Percentiles rank a stretch among this genome's conserved stretches.
These are phyloP conservation scores for Cyclopterus lumpus DNA, from an alignment of 2,797 vertebrate species.

Conservation along the genomic window DNA sequence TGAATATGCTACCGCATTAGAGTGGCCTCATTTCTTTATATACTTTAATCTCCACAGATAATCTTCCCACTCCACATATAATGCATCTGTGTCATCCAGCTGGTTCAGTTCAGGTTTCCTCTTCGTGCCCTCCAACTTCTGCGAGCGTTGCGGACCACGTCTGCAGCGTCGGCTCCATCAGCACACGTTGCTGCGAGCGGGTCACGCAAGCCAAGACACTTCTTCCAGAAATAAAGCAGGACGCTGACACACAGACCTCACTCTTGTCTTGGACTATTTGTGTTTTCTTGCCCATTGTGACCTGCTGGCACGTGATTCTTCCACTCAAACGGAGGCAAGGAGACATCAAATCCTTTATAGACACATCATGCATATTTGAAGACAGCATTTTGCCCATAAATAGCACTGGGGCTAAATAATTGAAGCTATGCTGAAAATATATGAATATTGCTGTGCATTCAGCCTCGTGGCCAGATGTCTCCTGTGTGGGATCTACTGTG, in stretches of 20 bases:
- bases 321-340: constrained; percentile 59
- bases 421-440: constrained; percentile 73
- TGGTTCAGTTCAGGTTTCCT: constrained; percentile 12
- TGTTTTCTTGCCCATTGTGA: constrained; percentile 39
- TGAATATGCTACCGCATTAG: constrained; percentile 21
- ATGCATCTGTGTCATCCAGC: constrained; percentile 13
- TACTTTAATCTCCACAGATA: constrained; percentile 20
- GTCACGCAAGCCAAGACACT: constrained; percentile 48
- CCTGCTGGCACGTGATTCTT: constrained; percentile 48
- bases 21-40: constrained; percentile 18
- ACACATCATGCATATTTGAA: constrained; percentile 81
- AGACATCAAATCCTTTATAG: constrained; percentile 75
- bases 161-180: constrained; percentile 24
- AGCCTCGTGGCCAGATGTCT: constrained; percentile 41
- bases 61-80: constrained; percentile 16
- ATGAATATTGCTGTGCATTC: constrained; percentile 54
- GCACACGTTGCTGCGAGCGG: neutral
- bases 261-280: constrained; percentile 52
- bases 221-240: constrained; percentile 55
- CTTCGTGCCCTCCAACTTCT: constrained; percentile 9
- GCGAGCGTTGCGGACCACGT: constrained; percentile 11
- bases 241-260: constrained; percentile 62
- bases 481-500: constrained; percentile 26
- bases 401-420: constrained; percentile 78
- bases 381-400: constrained; percentile 76